Percentiles rank a stretch among this genome's conserved stretches.
phyloP scores from a whole-genome alignment of 2,113 vertebrate species.

The Colistium nudipinnis region DNA sequence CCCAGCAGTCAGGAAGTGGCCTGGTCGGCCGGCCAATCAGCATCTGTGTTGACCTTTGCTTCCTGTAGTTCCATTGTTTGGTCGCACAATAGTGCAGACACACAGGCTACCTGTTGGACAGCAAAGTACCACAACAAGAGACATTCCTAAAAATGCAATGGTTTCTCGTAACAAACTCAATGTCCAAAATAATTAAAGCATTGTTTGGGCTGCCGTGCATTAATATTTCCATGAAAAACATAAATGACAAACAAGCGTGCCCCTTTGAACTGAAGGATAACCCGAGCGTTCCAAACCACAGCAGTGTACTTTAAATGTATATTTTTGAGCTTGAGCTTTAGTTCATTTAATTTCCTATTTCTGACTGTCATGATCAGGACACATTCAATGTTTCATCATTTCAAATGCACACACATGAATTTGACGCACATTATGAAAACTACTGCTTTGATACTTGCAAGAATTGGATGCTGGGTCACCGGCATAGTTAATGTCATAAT shows the following conservation, averaged over 20 bases:
- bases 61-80: conserved; percentile 83
- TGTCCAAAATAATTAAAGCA: conserved; percentile 1
- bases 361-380: background rate
- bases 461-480: background rate
- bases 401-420: too few species aligned
- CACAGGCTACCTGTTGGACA: conserved; percentile 76
- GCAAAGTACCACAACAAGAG: conserved; percentile 56
- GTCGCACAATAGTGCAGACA: conserved; percentile 84
- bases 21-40: conserved; percentile 78
- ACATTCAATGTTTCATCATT: background rate
- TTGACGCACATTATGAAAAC: background rate
- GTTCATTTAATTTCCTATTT: background rate
- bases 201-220: background rate
- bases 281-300: background rate
- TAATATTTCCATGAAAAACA: background rate
- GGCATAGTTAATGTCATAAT: background rate
- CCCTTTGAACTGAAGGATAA: background rate
- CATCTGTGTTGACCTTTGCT: conserved; percentile 79
- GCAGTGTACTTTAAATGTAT: background rate
- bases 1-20: conserved; percentile 84
- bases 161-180: conserved; percentile 29
- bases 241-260: background rate
- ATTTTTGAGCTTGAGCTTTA: background rate
- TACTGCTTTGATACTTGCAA: background rate
- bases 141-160: conserved; percentile 40